phyloP scores from a whole-genome alignment of 1,140 invertebrate genomes.

The Rhopalosiphum padi region DNA sequence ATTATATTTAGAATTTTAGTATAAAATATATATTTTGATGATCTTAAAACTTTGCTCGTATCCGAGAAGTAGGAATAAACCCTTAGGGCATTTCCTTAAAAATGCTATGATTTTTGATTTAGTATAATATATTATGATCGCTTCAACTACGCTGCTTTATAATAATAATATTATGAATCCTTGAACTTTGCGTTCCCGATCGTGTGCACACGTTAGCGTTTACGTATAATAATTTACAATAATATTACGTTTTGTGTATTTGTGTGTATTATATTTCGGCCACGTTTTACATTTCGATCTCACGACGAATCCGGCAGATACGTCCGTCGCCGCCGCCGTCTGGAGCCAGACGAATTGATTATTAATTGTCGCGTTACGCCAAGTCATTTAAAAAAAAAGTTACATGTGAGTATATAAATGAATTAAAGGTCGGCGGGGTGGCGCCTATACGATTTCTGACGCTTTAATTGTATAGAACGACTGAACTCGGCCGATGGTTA shows the following conservation, averaged over 20 bases:
- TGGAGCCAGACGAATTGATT: constrained; percentile 37
- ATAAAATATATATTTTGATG: background rate
- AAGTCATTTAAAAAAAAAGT: background rate
- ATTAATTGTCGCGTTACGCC: background rate
- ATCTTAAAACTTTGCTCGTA: background rate
- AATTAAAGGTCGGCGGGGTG: background rate
- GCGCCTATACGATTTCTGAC: background rate
- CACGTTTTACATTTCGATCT: background rate
- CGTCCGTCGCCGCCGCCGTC: background rate
- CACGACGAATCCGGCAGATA: background rate
- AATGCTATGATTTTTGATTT: no score
- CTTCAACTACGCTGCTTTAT: background rate
- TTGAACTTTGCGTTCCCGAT: constrained; percentile 7
- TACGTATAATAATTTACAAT: background rate
- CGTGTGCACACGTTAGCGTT: background rate
- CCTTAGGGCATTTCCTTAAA: accelerated
- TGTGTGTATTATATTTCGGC: background rate
- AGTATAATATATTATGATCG: background rate
- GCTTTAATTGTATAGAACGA: background rate
- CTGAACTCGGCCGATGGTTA: background rate
- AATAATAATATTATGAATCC: constrained; percentile 14
- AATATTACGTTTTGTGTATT: background rate
- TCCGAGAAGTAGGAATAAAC: background rate
- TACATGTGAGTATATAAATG: background rate
- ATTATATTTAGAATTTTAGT: background rate